These are phyloP conservation scores for Laothoe populi DNA, from an alignment of 2,888 invertebrate genomes.

Conservation along the genomic window DNA sequence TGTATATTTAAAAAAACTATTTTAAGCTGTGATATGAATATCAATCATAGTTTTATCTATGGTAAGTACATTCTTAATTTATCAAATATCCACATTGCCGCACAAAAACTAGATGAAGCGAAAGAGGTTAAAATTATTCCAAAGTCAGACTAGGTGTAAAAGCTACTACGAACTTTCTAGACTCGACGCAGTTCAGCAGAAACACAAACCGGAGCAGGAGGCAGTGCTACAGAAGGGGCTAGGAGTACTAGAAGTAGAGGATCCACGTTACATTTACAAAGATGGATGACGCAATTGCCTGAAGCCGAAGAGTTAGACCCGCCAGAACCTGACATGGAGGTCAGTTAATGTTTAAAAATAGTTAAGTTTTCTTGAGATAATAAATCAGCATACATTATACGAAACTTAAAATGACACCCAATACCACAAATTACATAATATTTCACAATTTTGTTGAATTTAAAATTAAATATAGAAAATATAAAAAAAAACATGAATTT, in stretches of 20 bases:
- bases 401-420: too few species aligned
- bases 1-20: background rate
- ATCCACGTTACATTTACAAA: conserved; percentile 89
- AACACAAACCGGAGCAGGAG: conserved; percentile 73
- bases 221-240: conserved; percentile 70
- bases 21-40: conserved; percentile 22
- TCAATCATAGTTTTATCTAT: background rate
- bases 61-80: conserved; percentile 37
- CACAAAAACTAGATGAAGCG: conserved; percentile 4
- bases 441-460: too few species aligned
- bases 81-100: conserved; percentile 53
- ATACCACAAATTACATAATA: too few species aligned
- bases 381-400: too few species aligned
- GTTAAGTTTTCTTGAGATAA: too few species aligned
- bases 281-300: conserved; percentile 92
- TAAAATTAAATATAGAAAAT: too few species aligned
- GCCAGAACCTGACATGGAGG: conserved; percentile 85
- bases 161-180: conserved; percentile 46
- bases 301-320: conserved; percentile 84
- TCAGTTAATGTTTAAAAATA: too few species aligned
- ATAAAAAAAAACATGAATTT: too few species aligned
- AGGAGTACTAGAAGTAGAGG: conserved; percentile 86
- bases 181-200: conserved; percentile 77
- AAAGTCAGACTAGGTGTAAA: background rate
- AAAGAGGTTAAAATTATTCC: background rate